These are phyloP conservation scores for Myiopsitta monachus DNA, from an alignment of 2,113 vertebrate species.

Conservation along the genomic window DNA sequence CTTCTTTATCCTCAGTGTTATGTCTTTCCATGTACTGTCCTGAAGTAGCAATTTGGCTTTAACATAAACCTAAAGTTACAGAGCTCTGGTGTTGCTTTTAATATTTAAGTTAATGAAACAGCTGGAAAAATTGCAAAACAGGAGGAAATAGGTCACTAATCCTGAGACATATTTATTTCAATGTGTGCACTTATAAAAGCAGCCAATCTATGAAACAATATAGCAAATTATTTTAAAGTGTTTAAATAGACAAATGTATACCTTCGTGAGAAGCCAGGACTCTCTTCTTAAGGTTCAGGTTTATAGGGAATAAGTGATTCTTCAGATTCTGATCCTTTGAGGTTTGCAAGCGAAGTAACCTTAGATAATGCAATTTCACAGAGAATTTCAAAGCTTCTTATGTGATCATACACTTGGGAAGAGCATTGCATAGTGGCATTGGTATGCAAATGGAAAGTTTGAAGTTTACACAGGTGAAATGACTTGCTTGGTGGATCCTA, in stretches of 20 bases:
- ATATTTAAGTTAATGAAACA: neutral
- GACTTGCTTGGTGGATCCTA: neutral
- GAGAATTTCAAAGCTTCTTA: neutral
- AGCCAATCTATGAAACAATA: neutral
- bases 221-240: neutral
- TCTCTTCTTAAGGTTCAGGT: neutral
- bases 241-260: neutral
- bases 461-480: neutral
- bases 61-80: neutral
- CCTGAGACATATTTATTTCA: neutral
- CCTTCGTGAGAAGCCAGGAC: neutral
- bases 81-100: neutral
- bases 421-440: neutral
- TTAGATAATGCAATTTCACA: neutral
- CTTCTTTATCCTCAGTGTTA: neutral
- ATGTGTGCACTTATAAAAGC: neutral
- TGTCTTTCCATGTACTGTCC: neutral
- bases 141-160: neutral
- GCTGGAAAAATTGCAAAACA: neutral
- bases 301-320: neutral
- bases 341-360: neutral
- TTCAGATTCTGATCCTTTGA: neutral
- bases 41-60: neutral
- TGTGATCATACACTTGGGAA: neutral
- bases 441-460: neutral